Percentiles rank a stretch among this genome's conserved stretches.
These are phyloP conservation scores for Drosophila pachea DNA, from an alignment of 1,140 invertebrate genomes.

Conservation along the genomic window DNA sequence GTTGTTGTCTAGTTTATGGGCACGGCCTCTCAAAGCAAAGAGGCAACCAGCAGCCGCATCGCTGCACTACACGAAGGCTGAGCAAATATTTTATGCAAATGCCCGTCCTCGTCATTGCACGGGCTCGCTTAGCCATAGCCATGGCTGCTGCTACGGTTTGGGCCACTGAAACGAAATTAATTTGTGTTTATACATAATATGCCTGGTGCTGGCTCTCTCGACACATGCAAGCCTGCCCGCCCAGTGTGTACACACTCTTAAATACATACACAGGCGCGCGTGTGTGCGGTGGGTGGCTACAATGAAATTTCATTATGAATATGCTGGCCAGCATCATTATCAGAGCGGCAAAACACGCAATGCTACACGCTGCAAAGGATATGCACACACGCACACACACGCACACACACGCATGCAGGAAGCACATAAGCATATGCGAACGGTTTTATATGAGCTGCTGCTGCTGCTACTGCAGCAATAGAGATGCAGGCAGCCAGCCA, in stretches of 20 bases:
- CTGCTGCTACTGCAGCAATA: constrained; percentile 24
- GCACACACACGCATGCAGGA: constrained; percentile 15
- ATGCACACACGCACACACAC: constrained; percentile 50
- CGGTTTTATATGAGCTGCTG: constrained; percentile 70
- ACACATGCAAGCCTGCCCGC: constrained; percentile 19
- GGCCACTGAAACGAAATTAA: constrained; percentile 78
- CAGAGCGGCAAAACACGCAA: constrained; percentile 74
- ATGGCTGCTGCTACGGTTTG: constrained; percentile 73
- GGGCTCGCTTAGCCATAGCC: constrained; percentile 46
- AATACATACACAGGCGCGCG: constrained; percentile 35
- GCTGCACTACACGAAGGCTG: constrained; percentile 73
- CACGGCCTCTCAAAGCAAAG: constrained; percentile 62
- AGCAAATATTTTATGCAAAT: constrained; percentile 79
- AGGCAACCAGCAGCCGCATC: constrained; percentile 44
- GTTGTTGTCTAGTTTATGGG: constrained; percentile 76
- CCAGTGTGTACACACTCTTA: constrained; percentile 52
- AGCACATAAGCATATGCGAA: constrained; percentile 61
- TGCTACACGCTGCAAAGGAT: constrained; percentile 69
- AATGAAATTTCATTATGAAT: constrained; percentile 76
- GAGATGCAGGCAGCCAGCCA: constrained; percentile 33
- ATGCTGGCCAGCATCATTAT: constrained; percentile 75
- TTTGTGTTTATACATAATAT: constrained; percentile 79
- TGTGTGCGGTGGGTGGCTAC: constrained; percentile 54
- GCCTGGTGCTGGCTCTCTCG: constrained; percentile 53
- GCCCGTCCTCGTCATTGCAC: constrained; percentile 69